Base-by-base conservation (phyloP, 1,140 invertebrate species). In the Drosophila paulistorum region DNA sequence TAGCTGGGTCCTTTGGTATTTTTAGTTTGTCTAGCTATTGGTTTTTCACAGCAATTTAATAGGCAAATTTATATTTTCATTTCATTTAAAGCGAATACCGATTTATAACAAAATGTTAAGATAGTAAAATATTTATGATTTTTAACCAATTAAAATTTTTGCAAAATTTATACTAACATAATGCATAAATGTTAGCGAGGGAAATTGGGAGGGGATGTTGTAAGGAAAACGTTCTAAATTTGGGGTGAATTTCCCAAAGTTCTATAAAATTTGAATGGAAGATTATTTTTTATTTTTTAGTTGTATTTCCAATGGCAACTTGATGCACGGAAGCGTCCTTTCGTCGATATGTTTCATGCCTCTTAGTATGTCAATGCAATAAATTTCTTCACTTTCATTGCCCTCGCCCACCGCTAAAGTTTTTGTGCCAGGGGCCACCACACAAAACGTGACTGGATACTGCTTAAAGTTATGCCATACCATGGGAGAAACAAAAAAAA, bases 311-410 rank as follows among this genome's bases (percentile, higher is more conserved):
- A 20, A 4, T 20, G 20, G 45, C 45, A 51, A 68, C 77, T 82
- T 48, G 68, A 71, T 69, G 57, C 68, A 78, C 68, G 70, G 71
- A 76, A 76, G 75, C 80, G 68, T 80, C 75, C 70, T 84, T 68
- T 11, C 17, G 57, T 14, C 81, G 58, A 78, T 78, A 82, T 78
- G 69, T 84, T 84, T 70, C 74, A 74, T 81, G 85, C 81, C 81
- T 84, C 81, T 84, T 74, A 81, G 81, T 84, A 69, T 85, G 81
- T 81, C 81, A 75, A 84, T 81, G 81, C 81, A 76, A 84, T 84
- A 84, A 85, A 84, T 84, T 84, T 74, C 41, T 60, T 66, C 59
- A 69, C 77, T 79, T 79, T 79, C 64, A 59, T 74, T 68, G 55
- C 30, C 26, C 70, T 45, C 45, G 45, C 45, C 45, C 45, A 51